Conservation (phyloP, 2,797 vertebrate genomes). For the Clamator glandarius region DNA sequence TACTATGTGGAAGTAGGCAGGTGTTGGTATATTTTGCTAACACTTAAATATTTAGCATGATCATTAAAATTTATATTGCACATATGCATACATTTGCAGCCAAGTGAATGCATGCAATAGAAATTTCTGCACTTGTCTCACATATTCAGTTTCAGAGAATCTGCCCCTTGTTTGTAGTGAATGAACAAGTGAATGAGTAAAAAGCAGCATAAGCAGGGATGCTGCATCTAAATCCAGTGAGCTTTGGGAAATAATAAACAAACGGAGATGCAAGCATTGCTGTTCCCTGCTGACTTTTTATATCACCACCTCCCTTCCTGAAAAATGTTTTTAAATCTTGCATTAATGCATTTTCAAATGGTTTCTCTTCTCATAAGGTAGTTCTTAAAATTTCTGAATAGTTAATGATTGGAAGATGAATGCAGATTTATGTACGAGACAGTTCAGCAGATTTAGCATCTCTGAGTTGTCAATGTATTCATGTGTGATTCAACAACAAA, state of each 20-base stretch:
- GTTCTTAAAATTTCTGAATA: neutral
- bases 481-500: neutral
- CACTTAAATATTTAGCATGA: constrained; percentile 71
- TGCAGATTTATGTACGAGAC: neutral
- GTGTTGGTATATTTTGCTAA: constrained; percentile 63
- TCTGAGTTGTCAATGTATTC: neutral
- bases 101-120: constrained; percentile 49
- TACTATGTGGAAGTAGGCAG: constrained; percentile 40
- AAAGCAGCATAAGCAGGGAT: constrained; percentile 5
- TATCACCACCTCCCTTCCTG: neutral
- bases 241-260: neutral
- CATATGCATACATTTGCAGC: constrained; percentile 61
- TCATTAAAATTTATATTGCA: constrained; percentile 72
- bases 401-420: neutral
- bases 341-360: neutral
- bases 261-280: constrained; percentile 5
- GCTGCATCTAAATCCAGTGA: constrained; percentile 1
- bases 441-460: neutral
- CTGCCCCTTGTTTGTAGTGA: constrained; percentile 8
- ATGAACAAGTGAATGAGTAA: constrained; percentile 38
- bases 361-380: neutral
- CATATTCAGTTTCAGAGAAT: constrained; percentile 42
- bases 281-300: neutral
- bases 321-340: neutral
- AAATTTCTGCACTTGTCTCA: constrained; percentile 59